A percentile compares a stretch with the other conserved stretches of the same genome.
Evolutionary conservation across 2,888 invertebrate genomes (phyloP).

Genomic region (Drosophila stalkeri): DNA sequence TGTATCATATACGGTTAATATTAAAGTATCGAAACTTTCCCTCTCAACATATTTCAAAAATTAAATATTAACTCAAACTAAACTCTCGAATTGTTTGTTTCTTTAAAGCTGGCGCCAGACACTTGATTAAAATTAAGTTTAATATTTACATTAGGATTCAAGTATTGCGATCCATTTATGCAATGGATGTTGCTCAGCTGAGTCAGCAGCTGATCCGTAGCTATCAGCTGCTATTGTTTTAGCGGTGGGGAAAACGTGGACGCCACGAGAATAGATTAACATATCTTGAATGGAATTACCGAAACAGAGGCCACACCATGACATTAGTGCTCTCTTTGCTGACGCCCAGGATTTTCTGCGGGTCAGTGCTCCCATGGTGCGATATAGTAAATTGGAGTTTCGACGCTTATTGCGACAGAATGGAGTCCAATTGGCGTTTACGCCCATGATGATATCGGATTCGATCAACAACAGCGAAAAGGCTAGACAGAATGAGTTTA

Average conservation of each 20-base stretch:
- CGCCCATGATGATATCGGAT: slow-evolving; percentile 98
- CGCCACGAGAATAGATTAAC: slow-evolving; percentile 5
- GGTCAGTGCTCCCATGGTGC: slow-evolving; percentile 98
- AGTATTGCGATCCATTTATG: background rate
- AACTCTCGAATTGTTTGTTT: background rate
- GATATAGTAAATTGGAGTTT: slow-evolving; percentile 88
- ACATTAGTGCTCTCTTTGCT: slow-evolving; percentile 89
- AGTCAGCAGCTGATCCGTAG: slow-evolving; percentile 22
- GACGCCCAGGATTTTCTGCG: slow-evolving; percentile 87
- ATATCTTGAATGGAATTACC: slow-evolving; percentile 50
- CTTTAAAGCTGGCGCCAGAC: background rate
- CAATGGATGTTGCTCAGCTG: slow-evolving; percentile 6
- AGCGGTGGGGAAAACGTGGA: slow-evolving; percentile 7
- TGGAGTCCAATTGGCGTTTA: slow-evolving; percentile 95
- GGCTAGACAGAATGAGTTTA: slow-evolving; percentile 93
- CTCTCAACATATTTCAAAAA: background rate
- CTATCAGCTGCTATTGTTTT: slow-evolving; percentile 27
- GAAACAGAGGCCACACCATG: slow-evolving; percentile 64
- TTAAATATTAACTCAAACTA: background rate
- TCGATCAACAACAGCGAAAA: slow-evolving; percentile 95
- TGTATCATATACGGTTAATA: background rate
- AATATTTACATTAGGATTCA: background rate
- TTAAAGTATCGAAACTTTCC: background rate
- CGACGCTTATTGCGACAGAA: slow-evolving; percentile 91
- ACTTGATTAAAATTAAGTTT: too few species aligned